Evolutionary conservation across 2,113 vertebrate species (phyloP).

Genomic region (Pleuronectes platessa): DNA sequence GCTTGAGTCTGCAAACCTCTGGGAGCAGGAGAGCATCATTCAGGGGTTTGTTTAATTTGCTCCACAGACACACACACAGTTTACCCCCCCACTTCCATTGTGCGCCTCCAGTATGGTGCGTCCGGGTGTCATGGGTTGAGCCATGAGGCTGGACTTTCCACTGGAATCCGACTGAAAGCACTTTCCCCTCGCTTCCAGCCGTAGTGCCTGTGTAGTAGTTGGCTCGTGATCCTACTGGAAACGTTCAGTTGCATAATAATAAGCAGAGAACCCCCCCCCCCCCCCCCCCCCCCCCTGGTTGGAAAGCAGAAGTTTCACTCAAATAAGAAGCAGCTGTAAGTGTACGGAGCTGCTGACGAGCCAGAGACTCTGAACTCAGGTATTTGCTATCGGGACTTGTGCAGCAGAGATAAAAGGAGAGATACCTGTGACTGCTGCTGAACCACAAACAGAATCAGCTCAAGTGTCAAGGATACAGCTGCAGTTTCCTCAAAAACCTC

Average conservation of each 20-base stretch:
- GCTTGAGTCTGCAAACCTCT: conserved; percentile 19
- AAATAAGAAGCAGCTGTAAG: conserved; percentile 49
- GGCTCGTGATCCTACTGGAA: conserved; percentile 49
- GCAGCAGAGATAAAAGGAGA: neutral
- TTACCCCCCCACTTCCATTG: conserved; percentile 43
- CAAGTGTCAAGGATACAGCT: neutral
- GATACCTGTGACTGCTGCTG: neutral
- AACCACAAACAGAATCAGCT: neutral
- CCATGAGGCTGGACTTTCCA: conserved; percentile 65
- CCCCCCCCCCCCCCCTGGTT: no score
- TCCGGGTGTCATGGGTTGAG: conserved; percentile 36
- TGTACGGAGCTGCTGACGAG: conserved; percentile 1
- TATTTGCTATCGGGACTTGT: conserved; percentile 16
- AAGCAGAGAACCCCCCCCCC: neutral
- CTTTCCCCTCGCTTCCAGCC: conserved; percentile 12
- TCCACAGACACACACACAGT: conserved; percentile 29
- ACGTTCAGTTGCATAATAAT: conserved; percentile 41
- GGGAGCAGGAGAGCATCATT: conserved; percentile 3
- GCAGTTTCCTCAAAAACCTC: neutral
- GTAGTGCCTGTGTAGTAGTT: conserved; percentile 29
- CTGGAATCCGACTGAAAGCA: conserved; percentile 55
- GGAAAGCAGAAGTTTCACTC: conserved; percentile 27
- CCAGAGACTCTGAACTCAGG: neutral
- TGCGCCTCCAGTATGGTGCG: conserved; percentile 37
- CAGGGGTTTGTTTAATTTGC: conserved; percentile 34